Conservation (phyloP, 2,113 vertebrate genomes). For the Syrrhaptes paradoxus region DNA sequence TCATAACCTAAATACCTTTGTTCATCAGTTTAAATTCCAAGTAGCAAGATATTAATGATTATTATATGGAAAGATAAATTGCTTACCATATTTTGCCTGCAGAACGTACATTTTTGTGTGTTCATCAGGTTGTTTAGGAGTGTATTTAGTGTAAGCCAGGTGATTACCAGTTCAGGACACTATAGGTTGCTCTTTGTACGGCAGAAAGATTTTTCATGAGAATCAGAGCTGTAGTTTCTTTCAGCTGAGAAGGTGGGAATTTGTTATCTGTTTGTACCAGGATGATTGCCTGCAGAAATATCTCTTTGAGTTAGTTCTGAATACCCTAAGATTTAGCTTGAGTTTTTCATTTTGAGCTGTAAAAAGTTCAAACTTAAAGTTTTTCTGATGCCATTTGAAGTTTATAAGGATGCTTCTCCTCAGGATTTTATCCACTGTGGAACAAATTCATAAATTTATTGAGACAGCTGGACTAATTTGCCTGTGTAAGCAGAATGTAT, state of each 20-base stretch:
- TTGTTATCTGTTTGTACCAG: slow-evolving; percentile 52
- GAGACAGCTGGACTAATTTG: background rate
- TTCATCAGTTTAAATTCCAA: background rate
- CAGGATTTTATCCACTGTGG: background rate
- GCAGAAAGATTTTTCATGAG: slow-evolving; percentile 43
- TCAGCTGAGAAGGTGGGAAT: slow-evolving; percentile 44
- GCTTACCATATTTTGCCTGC: background rate
- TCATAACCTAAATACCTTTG: background rate
- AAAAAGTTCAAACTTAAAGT: background rate
- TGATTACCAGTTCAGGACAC: slow-evolving; percentile 23
- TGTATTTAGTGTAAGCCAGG: slow-evolving; percentile 41
- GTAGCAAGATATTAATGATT: background rate
- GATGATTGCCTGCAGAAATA: slow-evolving; percentile 62
- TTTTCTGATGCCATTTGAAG: background rate
- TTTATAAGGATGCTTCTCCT: background rate
- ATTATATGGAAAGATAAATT: slow-evolving; percentile 19
- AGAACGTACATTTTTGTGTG: background rate
- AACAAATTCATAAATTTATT: background rate
- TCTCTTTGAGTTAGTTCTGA: slow-evolving; percentile 2
- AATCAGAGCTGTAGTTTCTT: slow-evolving; percentile 40
- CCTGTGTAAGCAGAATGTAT: background rate
- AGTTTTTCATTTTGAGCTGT: slow-evolving; percentile 32
- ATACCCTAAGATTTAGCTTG: slow-evolving; percentile 41
- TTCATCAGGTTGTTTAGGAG: slow-evolving; percentile 23
- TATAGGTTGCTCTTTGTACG: slow-evolving; percentile 21